A percentile compares a stretch with the other conserved stretches of the same genome.
Evolutionary conservation across 1,140 invertebrate species (phyloP).

Genomic region (Drosophila suzukii): DNA sequence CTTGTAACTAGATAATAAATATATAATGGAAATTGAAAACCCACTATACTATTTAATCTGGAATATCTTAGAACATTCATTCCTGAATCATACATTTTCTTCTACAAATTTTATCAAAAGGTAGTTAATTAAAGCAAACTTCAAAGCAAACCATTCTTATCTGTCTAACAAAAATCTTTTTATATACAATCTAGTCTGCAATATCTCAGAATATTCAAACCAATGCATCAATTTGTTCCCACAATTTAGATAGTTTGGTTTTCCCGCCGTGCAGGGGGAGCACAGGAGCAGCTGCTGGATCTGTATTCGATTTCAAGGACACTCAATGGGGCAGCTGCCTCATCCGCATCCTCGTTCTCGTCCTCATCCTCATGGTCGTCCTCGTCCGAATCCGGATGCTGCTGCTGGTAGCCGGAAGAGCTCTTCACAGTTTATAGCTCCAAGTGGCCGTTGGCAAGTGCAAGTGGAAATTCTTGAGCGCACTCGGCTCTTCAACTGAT

Average conservation of each 20-base stretch:
- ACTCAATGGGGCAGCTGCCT: slow-evolving; percentile 70
- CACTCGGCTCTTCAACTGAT: slow-evolving; percentile 62
- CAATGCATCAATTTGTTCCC: background rate
- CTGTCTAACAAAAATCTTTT: no score
- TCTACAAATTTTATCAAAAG: no score
- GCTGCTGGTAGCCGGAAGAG: slow-evolving; percentile 64
- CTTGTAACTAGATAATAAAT: no score
- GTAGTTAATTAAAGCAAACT: no score
- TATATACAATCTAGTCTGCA: no score
- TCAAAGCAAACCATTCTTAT: no score
- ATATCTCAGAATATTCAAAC: background rate
- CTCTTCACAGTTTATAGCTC: slow-evolving; percentile 80
- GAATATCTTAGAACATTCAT: background rate
- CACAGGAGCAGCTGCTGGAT: slow-evolving; percentile 31
- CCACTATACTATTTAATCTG: no score
- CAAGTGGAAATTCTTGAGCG: slow-evolving; percentile 78
- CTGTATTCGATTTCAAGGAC: slow-evolving; percentile 71
- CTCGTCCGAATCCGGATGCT: slow-evolving; percentile 35
- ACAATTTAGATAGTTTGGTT: background rate
- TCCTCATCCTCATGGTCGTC: background rate
- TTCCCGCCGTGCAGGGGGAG: slow-evolving; percentile 22
- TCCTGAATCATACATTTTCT: background rate
- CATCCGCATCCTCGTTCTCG: slow-evolving; percentile 9
- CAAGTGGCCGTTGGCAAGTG: slow-evolving; percentile 78
- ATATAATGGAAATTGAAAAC: no score